These are phyloP conservation scores for Hirtodrosophila duncani DNA, from an alignment of 2,888 invertebrate species.

Conservation along the genomic window DNA sequence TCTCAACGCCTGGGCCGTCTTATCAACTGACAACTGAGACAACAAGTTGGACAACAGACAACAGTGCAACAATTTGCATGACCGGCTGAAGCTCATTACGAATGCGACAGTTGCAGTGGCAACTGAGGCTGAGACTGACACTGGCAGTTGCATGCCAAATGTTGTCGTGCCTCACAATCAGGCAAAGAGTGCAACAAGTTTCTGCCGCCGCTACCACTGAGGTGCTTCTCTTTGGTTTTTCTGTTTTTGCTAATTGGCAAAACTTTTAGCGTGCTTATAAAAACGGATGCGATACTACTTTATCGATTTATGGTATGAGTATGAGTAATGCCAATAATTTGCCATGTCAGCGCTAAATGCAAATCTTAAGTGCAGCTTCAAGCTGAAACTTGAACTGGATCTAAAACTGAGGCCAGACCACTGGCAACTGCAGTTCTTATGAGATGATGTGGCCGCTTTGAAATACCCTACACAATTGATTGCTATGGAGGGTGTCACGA, in stretches of 20 bases:
- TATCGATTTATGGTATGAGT: slow-evolving; percentile 50
- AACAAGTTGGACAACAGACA: slow-evolving; percentile 25
- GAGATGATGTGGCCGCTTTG: slow-evolving; percentile 40
- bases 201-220: slow-evolving; percentile 13
- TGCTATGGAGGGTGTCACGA: too few relatives aligned
- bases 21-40: slow-evolving; percentile 50
- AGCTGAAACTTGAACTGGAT: slow-evolving; percentile 46
- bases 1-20: slow-evolving; percentile 41
- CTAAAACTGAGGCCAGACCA: slow-evolving; percentile 32
- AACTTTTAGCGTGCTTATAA: slow-evolving; percentile 56
- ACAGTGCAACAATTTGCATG: slow-evolving; percentile 40
- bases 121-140: too few relatives aligned
- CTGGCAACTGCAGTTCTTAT: background rate
- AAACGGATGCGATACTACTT: slow-evolving; percentile 33
- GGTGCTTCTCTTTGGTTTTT: slow-evolving; percentile 24
- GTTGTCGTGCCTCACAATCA: slow-evolving; percentile 24
- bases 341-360: slow-evolving; percentile 45
- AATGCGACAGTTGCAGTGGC: slow-evolving; percentile 41
- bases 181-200: slow-evolving; percentile 43
- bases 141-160: slow-evolving; percentile 8
- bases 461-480: too few relatives aligned
- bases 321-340: slow-evolving; percentile 33
- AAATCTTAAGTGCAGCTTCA: slow-evolving; percentile 69
- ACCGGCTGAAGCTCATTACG: slow-evolving; percentile 49
- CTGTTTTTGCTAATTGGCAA: slow-evolving; percentile 56